These are phyloP conservation scores for Plecotus auritus DNA, from an alignment of 2,113 vertebrate genomes.

Conservation along the genomic window DNA sequence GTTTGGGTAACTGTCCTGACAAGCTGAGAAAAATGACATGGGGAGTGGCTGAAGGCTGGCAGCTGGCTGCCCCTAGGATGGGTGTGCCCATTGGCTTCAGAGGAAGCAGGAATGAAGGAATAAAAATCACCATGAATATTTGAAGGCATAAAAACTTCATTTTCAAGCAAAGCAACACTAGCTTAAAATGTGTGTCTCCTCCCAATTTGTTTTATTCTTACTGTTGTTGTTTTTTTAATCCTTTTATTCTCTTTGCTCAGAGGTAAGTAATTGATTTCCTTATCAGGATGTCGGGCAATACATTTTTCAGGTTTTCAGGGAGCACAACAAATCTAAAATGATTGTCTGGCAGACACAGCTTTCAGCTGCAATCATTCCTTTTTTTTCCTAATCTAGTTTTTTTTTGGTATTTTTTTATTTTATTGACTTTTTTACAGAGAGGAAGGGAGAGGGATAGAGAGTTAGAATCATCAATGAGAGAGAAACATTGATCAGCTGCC, in stretches of 20 bases:
- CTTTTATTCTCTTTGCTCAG: not conserved
- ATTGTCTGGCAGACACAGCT: not conserved
- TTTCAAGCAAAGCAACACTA: not conserved
- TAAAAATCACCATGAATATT: not conserved
- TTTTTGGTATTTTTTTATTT: too few species aligned
- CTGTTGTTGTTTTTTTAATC: not conserved
- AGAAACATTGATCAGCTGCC: too few species aligned
- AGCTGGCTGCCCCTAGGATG: not conserved
- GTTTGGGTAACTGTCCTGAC: not conserved
- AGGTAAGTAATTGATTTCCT: slow-evolving; percentile 50
- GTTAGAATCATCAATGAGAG: too few species aligned
- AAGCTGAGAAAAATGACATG: not conserved
- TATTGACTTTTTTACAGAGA: too few species aligned
- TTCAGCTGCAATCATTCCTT: not conserved
- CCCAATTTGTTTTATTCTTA: not conserved
- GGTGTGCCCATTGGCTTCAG: not conserved
- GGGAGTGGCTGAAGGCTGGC: not conserved
- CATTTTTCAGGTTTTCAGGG: not conserved
- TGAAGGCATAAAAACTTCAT: not conserved
- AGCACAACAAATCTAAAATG: not conserved
- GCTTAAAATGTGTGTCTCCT: not conserved
- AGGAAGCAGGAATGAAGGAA: not conserved
- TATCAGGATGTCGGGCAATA: not conserved
- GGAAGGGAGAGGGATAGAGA: too few species aligned
- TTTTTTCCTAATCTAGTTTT: too few species aligned